A percentile compares a stretch with the other conserved stretches of the same genome.
Conservation (phyloP, 1,140 invertebrate genomes). For the Prorops nasuta region DNA sequence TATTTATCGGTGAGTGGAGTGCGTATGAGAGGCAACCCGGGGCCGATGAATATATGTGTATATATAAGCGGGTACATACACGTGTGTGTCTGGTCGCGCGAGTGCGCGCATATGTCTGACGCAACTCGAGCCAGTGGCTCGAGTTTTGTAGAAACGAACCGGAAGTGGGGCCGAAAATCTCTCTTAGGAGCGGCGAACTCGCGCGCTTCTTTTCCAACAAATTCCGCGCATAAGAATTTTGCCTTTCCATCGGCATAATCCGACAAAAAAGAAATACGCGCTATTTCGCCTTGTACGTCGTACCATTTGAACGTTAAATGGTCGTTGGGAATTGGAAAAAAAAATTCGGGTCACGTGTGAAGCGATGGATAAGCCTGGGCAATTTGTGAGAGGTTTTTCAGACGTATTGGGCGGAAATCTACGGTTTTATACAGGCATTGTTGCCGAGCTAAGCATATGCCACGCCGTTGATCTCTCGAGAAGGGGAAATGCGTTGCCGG, state of each 20-base stretch:
- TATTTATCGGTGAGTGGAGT: too few relatives aligned
- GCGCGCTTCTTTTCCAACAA: too few relatives aligned
- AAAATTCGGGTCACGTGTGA: too few relatives aligned
- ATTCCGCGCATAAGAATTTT: too few relatives aligned
- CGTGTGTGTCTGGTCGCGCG: constrained; percentile 6
- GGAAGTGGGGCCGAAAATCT: constrained; percentile 32
- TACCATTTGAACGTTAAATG: too few relatives aligned
- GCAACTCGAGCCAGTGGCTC: constrained; percentile 35
- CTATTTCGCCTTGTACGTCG: too few relatives aligned
- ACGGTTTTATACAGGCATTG: constrained; percentile 19
- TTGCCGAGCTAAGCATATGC: constrained; percentile 14
- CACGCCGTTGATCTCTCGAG: constrained; percentile 1
- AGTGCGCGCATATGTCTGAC: constrained; percentile 31
- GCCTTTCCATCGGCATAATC: too few relatives aligned
- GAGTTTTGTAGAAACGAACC: constrained; percentile 40
- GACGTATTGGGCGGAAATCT: constrained; percentile 18
- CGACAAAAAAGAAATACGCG: too few relatives aligned
- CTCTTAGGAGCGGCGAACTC: constrained; percentile 30
- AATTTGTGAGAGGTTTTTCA: constrained; percentile 14
- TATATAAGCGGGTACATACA: not conserved
- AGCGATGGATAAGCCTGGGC: too few relatives aligned
- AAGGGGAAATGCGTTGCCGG: constrained; percentile 34
- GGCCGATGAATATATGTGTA: too few relatives aligned
- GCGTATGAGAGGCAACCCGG: too few relatives aligned
- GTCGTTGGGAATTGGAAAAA: too few relatives aligned